Evolutionary conservation across 2,797 vertebrate species (phyloP).

Genomic region (Antennarius maculatus): DNA sequence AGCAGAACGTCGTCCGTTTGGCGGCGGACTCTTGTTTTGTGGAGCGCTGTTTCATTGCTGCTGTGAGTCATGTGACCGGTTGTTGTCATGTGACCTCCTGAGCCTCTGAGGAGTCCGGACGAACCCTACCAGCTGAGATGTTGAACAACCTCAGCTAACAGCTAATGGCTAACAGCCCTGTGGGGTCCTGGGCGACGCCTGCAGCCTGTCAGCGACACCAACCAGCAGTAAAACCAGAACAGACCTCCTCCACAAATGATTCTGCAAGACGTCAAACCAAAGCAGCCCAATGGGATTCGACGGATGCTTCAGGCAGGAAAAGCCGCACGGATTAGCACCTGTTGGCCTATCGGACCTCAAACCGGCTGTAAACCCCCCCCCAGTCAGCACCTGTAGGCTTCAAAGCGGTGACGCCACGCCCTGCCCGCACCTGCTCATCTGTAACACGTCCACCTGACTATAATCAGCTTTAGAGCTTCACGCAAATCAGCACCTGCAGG

Average conservation of each 20-base stretch:
- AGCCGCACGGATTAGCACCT: slow-evolving; percentile 42
- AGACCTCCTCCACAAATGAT: slow-evolving; percentile 18
- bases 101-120: slow-evolving; percentile 29
- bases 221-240: slow-evolving; percentile 43
- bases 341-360: slow-evolving; percentile 42
- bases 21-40: slow-evolving; percentile 17
- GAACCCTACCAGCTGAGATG: too few species aligned
- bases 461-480: slow-evolving; percentile 55
- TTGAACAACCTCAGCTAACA: too few species aligned
- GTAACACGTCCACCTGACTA: slow-evolving; percentile 43
- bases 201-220: slow-evolving; percentile 45
- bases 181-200: slow-evolving; percentile 42
- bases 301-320: slow-evolving; percentile 8
- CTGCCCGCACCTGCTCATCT: slow-evolving; percentile 57
- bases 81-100: slow-evolving; percentile 37
- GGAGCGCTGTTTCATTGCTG: slow-evolving; percentile 23
- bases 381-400: slow-evolving; percentile 54
- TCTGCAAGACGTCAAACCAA: slow-evolving; percentile 14
- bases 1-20: slow-evolving; percentile 28
- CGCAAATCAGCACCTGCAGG: slow-evolving; percentile 50
- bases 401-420: slow-evolving; percentile 43
- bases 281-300: slow-evolving; percentile 21
- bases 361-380: slow-evolving; percentile 39
- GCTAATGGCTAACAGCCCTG: slow-evolving; percentile 22
- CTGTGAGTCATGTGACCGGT: slow-evolving; percentile 37